phyloP scores from a whole-genome alignment of 1,140 invertebrate species.

The Lepidotrigona ventralis region DNA sequence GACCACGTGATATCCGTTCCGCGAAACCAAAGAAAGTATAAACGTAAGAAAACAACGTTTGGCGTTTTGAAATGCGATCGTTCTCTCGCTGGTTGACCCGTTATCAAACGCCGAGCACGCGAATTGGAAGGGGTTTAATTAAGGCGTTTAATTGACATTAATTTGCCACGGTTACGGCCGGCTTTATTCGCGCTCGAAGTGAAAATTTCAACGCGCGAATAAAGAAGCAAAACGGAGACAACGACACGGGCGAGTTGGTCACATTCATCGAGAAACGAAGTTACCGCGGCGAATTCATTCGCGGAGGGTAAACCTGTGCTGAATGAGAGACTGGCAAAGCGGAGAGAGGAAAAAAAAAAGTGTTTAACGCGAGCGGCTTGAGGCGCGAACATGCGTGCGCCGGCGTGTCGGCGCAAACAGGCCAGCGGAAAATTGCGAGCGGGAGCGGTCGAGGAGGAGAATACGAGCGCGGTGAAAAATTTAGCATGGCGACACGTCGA shows the following conservation, averaged over 20 bases:
- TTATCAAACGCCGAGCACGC: too few species aligned
- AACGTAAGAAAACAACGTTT: neutral
- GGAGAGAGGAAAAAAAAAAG: neutral
- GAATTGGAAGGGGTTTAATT: neutral
- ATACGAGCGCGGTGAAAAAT: conserved; percentile 33
- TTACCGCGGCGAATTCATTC: conserved; percentile 7
- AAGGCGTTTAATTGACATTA: neutral
- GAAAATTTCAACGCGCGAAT: neutral
- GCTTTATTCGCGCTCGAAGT: neutral
- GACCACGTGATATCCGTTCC: neutral
- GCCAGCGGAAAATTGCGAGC: conserved; percentile 48
- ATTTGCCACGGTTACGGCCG: neutral
- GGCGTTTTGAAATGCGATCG: neutral
- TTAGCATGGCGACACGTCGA: conserved; percentile 18
- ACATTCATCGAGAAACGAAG: neutral
- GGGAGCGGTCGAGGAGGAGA: conserved; percentile 10
- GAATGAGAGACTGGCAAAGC: neutral
- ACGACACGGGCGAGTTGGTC: too few species aligned
- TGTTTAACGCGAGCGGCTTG: conserved; percentile 3
- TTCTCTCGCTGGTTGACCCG: too few species aligned
- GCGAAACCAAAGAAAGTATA: neutral
- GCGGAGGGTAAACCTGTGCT: neutral
- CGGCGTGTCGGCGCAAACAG: conserved; percentile 15
- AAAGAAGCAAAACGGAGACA: neutral
- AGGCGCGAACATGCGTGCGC: neutral